phyloP scores from a whole-genome alignment of 2,797 vertebrate genomes.

The Lophius americanus region DNA sequence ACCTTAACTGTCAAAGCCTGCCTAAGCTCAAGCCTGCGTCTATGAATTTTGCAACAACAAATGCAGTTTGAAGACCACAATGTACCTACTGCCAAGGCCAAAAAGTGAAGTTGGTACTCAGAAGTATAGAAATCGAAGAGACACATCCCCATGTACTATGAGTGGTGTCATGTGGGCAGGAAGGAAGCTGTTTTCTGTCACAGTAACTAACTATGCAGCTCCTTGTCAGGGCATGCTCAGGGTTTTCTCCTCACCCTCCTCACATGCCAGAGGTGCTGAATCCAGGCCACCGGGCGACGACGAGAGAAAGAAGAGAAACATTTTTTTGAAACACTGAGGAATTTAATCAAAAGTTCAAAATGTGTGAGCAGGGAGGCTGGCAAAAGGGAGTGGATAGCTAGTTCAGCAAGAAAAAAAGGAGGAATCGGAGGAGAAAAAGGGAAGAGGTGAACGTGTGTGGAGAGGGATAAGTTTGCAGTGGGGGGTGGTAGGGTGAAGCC shows the following conservation, averaged over 20 bases:
- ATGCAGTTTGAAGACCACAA: too few species aligned
- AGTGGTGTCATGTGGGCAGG: not conserved
- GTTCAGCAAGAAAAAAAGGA: constrained; percentile 32
- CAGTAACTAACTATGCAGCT: constrained; percentile 51
- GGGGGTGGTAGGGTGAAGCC: not conserved
- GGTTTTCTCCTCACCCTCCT: constrained; percentile 34
- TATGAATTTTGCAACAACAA: too few species aligned
- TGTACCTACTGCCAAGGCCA: not conserved
- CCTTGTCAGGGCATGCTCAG: constrained; percentile 56
- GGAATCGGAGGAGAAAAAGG: not conserved
- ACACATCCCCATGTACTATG: not conserved
- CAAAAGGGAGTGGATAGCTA: not conserved
- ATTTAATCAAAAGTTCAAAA: constrained; percentile 61
- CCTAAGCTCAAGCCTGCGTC: not conserved
- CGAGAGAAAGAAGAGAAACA: constrained; percentile 23
- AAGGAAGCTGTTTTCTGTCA: constrained; percentile 43
- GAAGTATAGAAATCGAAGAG: not conserved
- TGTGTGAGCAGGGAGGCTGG: constrained; percentile 14
- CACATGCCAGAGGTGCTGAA: constrained; percentile 38
- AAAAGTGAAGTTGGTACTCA: not conserved
- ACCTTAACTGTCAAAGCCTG: not conserved
- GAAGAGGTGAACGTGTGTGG: not conserved
- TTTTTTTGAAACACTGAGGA: constrained; percentile 43
- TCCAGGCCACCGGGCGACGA: constrained; percentile 45
- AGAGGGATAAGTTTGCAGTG: not conserved